phyloP scores from a whole-genome alignment of 2,113 vertebrate species.

The Gopherus evgoodei region DNA sequence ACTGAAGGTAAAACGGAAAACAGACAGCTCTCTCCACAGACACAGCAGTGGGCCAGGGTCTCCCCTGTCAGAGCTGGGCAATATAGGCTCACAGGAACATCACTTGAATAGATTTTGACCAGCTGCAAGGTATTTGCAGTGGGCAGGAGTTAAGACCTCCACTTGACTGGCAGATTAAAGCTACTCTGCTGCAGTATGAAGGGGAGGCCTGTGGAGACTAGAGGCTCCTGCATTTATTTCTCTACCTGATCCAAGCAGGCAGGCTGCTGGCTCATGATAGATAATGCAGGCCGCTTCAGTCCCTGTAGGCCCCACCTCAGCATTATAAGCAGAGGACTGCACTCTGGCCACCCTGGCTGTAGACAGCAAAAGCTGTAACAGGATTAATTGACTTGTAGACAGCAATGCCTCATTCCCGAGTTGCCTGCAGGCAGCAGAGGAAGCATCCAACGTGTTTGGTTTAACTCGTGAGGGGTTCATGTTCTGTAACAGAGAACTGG shows the following conservation, averaged over 20 bases:
- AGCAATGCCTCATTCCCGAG: accelerated
- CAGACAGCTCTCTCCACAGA: not conserved
- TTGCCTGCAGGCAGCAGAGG: not conserved
- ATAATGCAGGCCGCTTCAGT: not conserved
- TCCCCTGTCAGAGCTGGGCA: accelerated
- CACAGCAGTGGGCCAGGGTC: accelerated
- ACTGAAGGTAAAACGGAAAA: accelerated
- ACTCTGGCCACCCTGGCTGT: not conserved
- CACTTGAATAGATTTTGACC: not conserved
- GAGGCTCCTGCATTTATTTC: accelerated
- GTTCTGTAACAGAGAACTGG: accelerated
- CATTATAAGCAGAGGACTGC: not conserved
- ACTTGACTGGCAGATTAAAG: accelerated
- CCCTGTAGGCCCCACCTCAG: not conserved
- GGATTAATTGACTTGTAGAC: accelerated
- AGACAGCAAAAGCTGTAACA: not conserved
- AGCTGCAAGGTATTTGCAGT: accelerated
- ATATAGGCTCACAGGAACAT: accelerated
- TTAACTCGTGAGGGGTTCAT: accelerated
- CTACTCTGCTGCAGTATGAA: not conserved
- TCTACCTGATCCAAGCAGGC: not conserved
- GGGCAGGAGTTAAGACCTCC: not conserved
- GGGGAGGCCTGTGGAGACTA: not conserved
- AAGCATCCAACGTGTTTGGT: accelerated
- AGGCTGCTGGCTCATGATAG: not conserved